A percentile compares a stretch with the other conserved stretches of the same genome.
Conservation (phyloP, 2,113 vertebrate genomes). For the Aphyosemion australe region DNA sequence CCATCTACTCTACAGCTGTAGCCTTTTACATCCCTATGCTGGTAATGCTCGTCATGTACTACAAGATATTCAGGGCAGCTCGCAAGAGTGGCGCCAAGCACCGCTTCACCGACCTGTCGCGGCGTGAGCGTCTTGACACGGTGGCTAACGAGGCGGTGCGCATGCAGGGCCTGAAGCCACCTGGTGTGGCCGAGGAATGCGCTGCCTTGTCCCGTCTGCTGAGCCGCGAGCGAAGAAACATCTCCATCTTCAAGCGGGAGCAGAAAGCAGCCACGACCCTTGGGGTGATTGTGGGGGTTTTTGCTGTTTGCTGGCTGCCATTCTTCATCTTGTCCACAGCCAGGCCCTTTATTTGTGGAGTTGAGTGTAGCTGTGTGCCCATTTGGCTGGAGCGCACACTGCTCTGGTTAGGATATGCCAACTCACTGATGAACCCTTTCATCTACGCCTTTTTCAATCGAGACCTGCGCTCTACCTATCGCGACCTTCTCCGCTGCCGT, state of each 20-base stretch:
- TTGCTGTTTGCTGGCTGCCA: conserved; percentile 81
- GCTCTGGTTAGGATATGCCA: conserved; percentile 83
- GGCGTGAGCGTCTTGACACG: conserved; percentile 67
- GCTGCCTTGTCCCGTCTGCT: conserved; percentile 78
- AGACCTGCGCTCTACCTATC: conserved; percentile 82
- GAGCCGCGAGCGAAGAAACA: conserved; percentile 79
- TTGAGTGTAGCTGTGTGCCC: conserved; percentile 84
- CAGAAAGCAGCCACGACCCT: conserved; percentile 84
- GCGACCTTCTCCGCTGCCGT: conserved; percentile 81
- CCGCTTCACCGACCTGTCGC: conserved; percentile 75
- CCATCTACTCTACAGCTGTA: conserved; percentile 83
- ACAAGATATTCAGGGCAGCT: conserved; percentile 83
- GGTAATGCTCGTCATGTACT: conserved; percentile 86
- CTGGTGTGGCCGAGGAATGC: conserved; percentile 77
- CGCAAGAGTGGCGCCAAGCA: conserved; percentile 83
- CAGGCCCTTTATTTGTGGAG: conserved; percentile 82
- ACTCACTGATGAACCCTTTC: conserved; percentile 85
- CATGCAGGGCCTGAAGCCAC: conserved; percentile 81
- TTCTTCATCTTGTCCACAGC: conserved; percentile 83
- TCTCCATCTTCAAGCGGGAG: conserved; percentile 84
- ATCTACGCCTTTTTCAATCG: conserved; percentile 86
- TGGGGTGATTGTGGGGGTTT: conserved; percentile 83
- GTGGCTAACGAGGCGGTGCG: conserved; percentile 74
- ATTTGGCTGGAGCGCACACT: conserved; percentile 83
- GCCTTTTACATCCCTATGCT: conserved; percentile 86